Conservation (phyloP, 37 sponge, comb jelly and placozoan genomes). For the Beroe forskalii region DNA sequence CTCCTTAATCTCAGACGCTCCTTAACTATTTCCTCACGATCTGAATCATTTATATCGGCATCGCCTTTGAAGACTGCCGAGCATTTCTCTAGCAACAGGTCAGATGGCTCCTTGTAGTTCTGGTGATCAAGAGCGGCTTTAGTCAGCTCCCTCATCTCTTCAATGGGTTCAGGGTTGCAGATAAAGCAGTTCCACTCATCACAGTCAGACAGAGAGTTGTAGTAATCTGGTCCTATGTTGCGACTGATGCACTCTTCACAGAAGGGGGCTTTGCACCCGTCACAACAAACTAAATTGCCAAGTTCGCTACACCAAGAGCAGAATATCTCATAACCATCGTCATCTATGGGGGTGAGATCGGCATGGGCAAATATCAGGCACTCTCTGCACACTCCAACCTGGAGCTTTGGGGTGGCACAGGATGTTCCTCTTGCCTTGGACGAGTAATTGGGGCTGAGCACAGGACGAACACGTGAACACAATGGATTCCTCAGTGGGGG, state of each 20-base stretch:
- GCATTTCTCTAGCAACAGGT: slow-evolving; percentile 18
- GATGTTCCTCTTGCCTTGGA: slow-evolving; percentile 58
- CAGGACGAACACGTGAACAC: slow-evolving; percentile 57
- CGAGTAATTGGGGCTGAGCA: slow-evolving; percentile 34
- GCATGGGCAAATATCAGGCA: slow-evolving; percentile 39
- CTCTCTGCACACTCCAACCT: slow-evolving; percentile 45
- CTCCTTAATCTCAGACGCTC: slow-evolving; percentile 1
- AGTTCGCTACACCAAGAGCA: slow-evolving; percentile 46
- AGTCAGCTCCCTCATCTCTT: background rate
- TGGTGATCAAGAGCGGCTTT: slow-evolving; percentile 62
- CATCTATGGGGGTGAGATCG: slow-evolving; percentile 1
- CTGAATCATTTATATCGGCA: slow-evolving; percentile 45
- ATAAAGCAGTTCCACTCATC: slow-evolving; percentile 56
- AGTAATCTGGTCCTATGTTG: slow-evolving; percentile 29
- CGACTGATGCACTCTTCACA: slow-evolving; percentile 52
- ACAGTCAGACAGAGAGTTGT: background rate
- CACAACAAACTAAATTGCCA: slow-evolving; percentile 39
- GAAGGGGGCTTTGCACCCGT: slow-evolving; percentile 11
- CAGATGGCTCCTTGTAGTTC: slow-evolving; percentile 37
- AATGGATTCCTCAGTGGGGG: background rate
- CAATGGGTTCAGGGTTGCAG: slow-evolving; percentile 5
- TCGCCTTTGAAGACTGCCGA: slow-evolving; percentile 24
- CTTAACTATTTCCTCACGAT: slow-evolving; percentile 52
- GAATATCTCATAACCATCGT: slow-evolving; percentile 44
- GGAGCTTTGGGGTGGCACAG: slow-evolving; percentile 33